Conservation (phyloP, 2,113 vertebrate genomes). For the Cyprinus carpio region DNA sequence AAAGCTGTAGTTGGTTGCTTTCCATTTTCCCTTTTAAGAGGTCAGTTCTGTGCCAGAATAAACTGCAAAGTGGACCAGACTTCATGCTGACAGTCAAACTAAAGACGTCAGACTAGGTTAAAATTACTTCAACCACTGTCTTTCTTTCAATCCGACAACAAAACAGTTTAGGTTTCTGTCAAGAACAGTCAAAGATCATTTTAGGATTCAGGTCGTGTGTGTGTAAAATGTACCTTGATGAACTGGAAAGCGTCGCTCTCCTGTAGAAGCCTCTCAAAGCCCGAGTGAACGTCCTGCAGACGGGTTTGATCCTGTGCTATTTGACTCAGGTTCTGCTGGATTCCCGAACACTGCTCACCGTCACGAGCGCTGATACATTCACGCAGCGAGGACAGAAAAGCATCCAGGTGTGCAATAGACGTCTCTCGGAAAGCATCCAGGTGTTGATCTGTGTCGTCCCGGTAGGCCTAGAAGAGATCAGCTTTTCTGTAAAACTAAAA, state of each 20-base stretch:
- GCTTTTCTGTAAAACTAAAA: no score
- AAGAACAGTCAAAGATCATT: background rate
- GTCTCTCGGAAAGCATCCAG: constrained; percentile 58
- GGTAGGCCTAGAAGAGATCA: constrained; percentile 58
- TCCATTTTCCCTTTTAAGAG: background rate
- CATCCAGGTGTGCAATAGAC: constrained; percentile 59
- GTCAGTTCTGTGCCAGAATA: background rate
- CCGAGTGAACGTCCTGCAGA: constrained; percentile 64
- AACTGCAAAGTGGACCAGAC: background rate
- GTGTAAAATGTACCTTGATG: constrained; percentile 64
- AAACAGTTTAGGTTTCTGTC: background rate
- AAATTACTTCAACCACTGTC: background rate
- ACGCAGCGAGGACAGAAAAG: constrained; percentile 59
- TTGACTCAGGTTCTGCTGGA: constrained; percentile 66
- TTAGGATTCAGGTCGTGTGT: background rate
- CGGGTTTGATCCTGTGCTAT: constrained; percentile 68
- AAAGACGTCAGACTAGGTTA: no score
- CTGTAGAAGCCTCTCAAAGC: constrained; percentile 63
- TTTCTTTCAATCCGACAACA: background rate
- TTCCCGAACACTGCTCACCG: constrained; percentile 50
- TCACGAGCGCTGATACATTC: constrained; percentile 53
- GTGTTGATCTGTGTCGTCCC: constrained; percentile 64
- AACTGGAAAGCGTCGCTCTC: constrained; percentile 73
- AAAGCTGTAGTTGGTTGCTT: background rate
- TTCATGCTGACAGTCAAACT: background rate